These are phyloP conservation scores for Podabrus alpinus DNA, from an alignment of 2,888 invertebrate genomes.

Conservation along the genomic window DNA sequence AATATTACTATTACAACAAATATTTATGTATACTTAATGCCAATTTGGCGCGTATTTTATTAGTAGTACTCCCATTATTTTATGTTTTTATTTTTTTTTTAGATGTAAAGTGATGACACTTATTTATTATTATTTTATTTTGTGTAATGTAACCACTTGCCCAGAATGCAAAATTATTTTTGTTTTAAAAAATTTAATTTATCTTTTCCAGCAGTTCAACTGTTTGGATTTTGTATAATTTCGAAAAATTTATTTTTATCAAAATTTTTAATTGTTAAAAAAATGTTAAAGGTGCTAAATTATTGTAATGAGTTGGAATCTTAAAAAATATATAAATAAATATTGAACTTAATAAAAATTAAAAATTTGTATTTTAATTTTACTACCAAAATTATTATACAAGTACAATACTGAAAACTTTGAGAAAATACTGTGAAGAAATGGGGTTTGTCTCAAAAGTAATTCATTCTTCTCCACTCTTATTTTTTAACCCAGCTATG, in stretches of 20 bases:
- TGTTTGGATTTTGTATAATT: constrained; percentile 15
- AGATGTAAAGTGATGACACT: not conserved
- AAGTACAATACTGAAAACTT: too few species aligned
- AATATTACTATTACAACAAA: not conserved
- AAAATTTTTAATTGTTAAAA: constrained; percentile 1
- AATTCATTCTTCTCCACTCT: too few species aligned
- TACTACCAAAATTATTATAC: too few species aligned
- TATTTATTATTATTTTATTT: not conserved
- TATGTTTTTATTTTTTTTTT: not conserved
- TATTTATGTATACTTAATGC: not conserved
- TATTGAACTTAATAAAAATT: not conserved
- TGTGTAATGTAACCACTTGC: constrained; percentile 2
- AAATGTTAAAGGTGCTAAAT: not conserved
- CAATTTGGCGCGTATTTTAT: not conserved
- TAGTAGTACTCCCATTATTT: not conserved
- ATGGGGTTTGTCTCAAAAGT: too few species aligned
- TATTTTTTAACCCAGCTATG: too few species aligned
- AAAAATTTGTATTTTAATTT: not conserved
- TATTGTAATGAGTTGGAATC: not conserved
- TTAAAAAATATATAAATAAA: not conserved
- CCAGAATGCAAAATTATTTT: constrained; percentile 1
- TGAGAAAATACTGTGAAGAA: too few species aligned
- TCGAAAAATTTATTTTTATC: constrained; percentile 5
- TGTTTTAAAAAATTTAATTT: constrained; percentile 10
- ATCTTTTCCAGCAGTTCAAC: constrained; percentile 25